Base-by-base conservation (phyloP, 2,888 invertebrate species). In the Thecophora atra region DNA sequence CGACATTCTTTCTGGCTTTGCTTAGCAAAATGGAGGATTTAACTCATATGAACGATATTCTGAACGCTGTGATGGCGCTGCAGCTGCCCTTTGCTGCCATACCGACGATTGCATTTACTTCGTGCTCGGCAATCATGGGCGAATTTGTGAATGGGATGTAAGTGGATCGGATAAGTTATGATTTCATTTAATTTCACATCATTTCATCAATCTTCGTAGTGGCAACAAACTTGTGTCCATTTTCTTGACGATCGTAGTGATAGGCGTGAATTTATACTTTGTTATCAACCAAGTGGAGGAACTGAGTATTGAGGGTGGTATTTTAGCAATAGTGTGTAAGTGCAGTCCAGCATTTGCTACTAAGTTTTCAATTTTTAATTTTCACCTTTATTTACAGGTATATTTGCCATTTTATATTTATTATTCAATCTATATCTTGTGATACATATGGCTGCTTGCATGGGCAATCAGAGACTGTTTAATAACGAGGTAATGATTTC, bases 1-100 rank as follows among this genome's bases (percentile, higher is more conserved):
- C 88, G 47, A 93, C 93, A 1, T 91, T 94, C 79, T 89, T 90
- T 75, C 88, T 93, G 54, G 93, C 93, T 0, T 90, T 91, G 81
- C 91, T 89, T 80, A 90, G 90, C 76, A 83, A 89, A 75, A 90
- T 94, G 79, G 87, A 91, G 63, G 90, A 93, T 78, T 86, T 95
- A 71, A 93, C 92, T 3, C 88, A 89, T 26, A 92, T 96, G 93
- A 96, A 96, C 84, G 95, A 96, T 82, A 87, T 93, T 47, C 87
- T 96, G 52, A 96, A 96, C 85, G 94, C 94, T 0, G 89, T 96
- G 15, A 95, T 95, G 94, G 92, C 93, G 77, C 87, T 96, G 28
- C 95, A 95, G 84, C 87, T 96, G 76, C 96, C 96, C 0, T 96
- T 96, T 83, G 96, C 96, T 1, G 91, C 93, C 3, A 89, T 96